Evolutionary conservation across 92 coral and sea anemone genomes (phyloP), one percentile per base, ranked within the genome.

Genomic region (Zoanthus sociatus): DNA sequence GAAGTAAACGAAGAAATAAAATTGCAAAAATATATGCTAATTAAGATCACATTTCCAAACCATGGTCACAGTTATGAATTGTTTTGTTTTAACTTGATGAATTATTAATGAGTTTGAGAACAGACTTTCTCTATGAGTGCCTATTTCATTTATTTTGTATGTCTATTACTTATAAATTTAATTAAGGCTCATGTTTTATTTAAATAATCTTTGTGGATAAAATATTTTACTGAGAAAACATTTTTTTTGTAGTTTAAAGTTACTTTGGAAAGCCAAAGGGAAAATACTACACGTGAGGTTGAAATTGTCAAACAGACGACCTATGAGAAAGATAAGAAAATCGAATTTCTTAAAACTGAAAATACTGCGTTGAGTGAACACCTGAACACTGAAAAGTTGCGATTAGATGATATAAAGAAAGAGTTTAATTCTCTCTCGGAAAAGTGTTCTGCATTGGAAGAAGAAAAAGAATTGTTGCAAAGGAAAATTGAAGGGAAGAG

Each of bases 401-500:
- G 88, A 13, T 37, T 88, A 51, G 94, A 88, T 32, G 91, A 91
- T 60, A 53, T 88, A 88, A 84, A 84, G 86, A 68, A 53, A 18
- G 71, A 84, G 72, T 78, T 91, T 78, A 56, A 88, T 56, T 64
- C 89, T 4, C 4, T 84, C 14, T 78, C 77, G 14, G 94, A 88
- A 74, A 87, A 91, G 5, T 81, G 74, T 9, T 87, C 89, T 78
- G 87, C 48, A 10, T 17, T 88, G 45, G 71, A 88, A 67, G 94
- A 91, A 63, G 92, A 94, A 86, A 88, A 94, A 71, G 88, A 85
- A 9, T 51, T 64, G 71, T 44, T 93, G 44, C 95, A 85, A 72
- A 69, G 58, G 31, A 78, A 87, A 44, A 79, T 90, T 18, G 32
- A 71, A 1, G 79, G 74, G 46, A 93, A 75, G 53, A 47, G 82